Percentiles rank a stretch among this genome's conserved stretches.
Evolutionary conservation across 35 echinoderm and acorn worm genomes (phyloP).

Genomic region (Holothuria glaberrima): DNA sequence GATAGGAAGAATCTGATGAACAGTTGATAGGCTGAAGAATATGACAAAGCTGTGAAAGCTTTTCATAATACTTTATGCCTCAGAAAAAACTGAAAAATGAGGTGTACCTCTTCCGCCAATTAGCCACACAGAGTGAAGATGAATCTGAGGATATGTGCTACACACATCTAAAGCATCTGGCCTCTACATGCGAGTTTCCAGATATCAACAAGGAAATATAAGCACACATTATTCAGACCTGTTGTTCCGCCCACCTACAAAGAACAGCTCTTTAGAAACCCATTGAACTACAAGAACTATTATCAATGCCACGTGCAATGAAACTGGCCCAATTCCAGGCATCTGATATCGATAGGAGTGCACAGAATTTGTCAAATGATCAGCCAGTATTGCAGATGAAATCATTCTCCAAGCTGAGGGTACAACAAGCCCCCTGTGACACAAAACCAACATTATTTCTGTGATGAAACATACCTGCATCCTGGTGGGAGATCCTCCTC

Average conservation of each 20-base stretch:
- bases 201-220: slow-evolving; percentile 6
- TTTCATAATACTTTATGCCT: slow-evolving; percentile 10
- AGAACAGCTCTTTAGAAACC: neutral
- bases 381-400: neutral
- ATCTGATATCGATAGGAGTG: neutral
- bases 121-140: neutral
- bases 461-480: too few relatives aligned
- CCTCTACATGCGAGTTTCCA: neutral
- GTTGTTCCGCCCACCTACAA: neutral
- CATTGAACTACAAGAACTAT: neutral
- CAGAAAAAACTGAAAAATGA: neutral
- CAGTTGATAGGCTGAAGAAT: neutral
- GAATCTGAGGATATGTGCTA: neutral
- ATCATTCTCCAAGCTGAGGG: too few relatives aligned
- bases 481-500: too few relatives aligned
- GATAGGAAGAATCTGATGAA: too few relatives aligned
- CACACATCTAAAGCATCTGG: neutral
- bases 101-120: slow-evolving; percentile 8
- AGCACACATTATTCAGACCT: slow-evolving; percentile 1
- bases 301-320: neutral
- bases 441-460: too few relatives aligned
- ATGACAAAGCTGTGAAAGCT: slow-evolving; percentile 4
- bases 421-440: too few relatives aligned
- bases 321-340: slow-evolving; percentile 29
- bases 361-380: neutral